Percentiles rank a stretch among this genome's conserved stretches.
These are phyloP conservation scores for Coleophora flavipennella DNA, from an alignment of 2,888 invertebrate species.

Conservation along the genomic window DNA sequence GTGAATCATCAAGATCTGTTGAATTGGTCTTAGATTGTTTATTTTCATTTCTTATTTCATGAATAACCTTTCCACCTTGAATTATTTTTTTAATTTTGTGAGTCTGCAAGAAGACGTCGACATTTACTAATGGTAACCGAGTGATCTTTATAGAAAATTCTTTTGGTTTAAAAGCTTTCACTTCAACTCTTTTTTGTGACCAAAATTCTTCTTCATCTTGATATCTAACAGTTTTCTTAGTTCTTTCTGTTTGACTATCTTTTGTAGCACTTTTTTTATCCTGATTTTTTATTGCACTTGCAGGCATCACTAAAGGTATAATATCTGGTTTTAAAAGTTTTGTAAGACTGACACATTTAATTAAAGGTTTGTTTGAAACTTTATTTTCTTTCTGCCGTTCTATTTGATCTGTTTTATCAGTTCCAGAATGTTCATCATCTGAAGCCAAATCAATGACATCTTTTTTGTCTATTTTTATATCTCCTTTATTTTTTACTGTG, in stretches of 20 bases:
- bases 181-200: slow-evolving; percentile 34
- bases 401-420: slow-evolving; percentile 4
- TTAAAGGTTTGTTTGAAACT: slow-evolving; percentile 23
- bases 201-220: slow-evolving; percentile 21
- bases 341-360: slow-evolving; percentile 55
- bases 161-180: slow-evolving; percentile 40
- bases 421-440: background rate
- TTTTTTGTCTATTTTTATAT: too few relatives aligned
- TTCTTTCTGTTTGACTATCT: slow-evolving; percentile 4
- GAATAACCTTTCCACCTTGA: slow-evolving; percentile 27
- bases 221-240: slow-evolving; percentile 10
- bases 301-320: slow-evolving; percentile 9
- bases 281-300: slow-evolving; percentile 8
- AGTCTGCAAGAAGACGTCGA: slow-evolving; percentile 24
- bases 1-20: too few relatives aligned
- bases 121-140: slow-evolving; percentile 34
- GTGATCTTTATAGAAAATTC: slow-evolving; percentile 32
- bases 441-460: too few relatives aligned
- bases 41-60: slow-evolving; percentile 18
- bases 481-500: too few relatives aligned
- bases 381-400: slow-evolving; percentile 3
- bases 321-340: slow-evolving; percentile 48
- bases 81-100: slow-evolving; percentile 37
- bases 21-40: too few relatives aligned
- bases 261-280: slow-evolving; percentile 4